Evolutionary conservation across 2,888 invertebrate genomes (phyloP).

Genomic region (Calameuta idolon): DNA sequence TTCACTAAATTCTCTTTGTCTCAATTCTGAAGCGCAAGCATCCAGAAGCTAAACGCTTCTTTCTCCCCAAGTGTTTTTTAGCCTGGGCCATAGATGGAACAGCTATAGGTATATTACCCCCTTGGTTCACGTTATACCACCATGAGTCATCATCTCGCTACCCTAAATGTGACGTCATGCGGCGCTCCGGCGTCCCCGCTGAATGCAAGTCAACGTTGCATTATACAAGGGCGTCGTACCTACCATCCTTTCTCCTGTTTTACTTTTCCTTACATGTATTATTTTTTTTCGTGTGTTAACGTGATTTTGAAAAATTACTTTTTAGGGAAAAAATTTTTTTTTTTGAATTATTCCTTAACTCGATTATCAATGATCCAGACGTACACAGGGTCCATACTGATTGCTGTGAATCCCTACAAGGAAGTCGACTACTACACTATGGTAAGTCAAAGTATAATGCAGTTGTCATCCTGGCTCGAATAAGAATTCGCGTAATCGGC

Average conservation of each 20-base stretch:
- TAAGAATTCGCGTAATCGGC: slow-evolving; percentile 19
- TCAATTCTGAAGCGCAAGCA: neutral
- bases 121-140: slow-evolving; percentile 18
- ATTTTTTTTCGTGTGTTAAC: neutral
- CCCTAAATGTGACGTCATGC: slow-evolving; percentile 45
- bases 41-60: neutral
- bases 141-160: slow-evolving; percentile 47
- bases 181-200: slow-evolving; percentile 18
- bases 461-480: neutral
- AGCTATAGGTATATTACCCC: slow-evolving; percentile 40
- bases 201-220: slow-evolving; percentile 41
- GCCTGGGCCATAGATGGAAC: slow-evolving; percentile 18
- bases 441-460: slow-evolving; percentile 72
- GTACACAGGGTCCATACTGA: slow-evolving; percentile 91
- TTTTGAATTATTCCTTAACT: slow-evolving; percentile 68
- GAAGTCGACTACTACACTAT: slow-evolving; percentile 88
- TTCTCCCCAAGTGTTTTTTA: neutral
- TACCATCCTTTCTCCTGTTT: slow-evolving; percentile 3
- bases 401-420: slow-evolving; percentile 95
- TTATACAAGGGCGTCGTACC: slow-evolving; percentile 22
- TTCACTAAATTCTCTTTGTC: neutral
- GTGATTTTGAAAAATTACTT: too few species aligned
- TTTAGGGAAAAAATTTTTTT: too few species aligned
- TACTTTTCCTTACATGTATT: neutral
- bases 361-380: slow-evolving; percentile 73